Percentiles rank a stretch among this genome's conserved stretches.
Evolutionary conservation across 2,113 vertebrate species (phyloP).

Genomic region (Embiotoca jacksoni): DNA sequence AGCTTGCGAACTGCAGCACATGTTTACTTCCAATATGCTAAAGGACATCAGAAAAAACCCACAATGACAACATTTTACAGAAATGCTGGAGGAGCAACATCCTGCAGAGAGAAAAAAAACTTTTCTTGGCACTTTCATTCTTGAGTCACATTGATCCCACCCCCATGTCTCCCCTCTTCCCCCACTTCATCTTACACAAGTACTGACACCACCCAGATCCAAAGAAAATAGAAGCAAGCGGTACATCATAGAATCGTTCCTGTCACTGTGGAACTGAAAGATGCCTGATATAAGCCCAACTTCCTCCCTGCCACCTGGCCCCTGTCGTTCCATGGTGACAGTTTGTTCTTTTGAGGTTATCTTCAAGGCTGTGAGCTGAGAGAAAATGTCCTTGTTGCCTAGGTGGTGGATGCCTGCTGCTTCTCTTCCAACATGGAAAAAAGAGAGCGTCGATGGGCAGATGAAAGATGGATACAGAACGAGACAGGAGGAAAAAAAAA

Average conservation of each 20-base stretch:
- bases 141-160: conserved; percentile 66
- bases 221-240: conserved; percentile 60
- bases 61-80: conserved; percentile 43
- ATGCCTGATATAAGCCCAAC: conserved; percentile 62
- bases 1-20: conserved; percentile 35
- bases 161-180: conserved; percentile 37
- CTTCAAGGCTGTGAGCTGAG: conserved; percentile 66
- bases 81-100: conserved; percentile 49
- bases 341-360: conserved; percentile 71
- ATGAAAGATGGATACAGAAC: not conserved
- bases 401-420: conserved; percentile 39
- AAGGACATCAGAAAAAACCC: conserved; percentile 35
- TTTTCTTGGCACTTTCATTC: conserved; percentile 55
- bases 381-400: conserved; percentile 63
- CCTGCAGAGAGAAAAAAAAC: conserved; percentile 37
- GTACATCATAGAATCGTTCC: conserved; percentile 65
- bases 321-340: conserved; percentile 49
- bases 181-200: conserved; percentile 44
- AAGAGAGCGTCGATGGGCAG: not conserved
- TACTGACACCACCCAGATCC: conserved; percentile 66
- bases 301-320: conserved; percentile 59
- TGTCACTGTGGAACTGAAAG: conserved; percentile 64
- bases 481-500: not conserved
- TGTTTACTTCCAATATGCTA: conserved; percentile 31
- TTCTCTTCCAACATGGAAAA: conserved; percentile 15